These are phyloP conservation scores for Caenorhabditis sp. DNA, from an alignment of 2,888 invertebrate genomes.

Conservation along the genomic window DNA sequence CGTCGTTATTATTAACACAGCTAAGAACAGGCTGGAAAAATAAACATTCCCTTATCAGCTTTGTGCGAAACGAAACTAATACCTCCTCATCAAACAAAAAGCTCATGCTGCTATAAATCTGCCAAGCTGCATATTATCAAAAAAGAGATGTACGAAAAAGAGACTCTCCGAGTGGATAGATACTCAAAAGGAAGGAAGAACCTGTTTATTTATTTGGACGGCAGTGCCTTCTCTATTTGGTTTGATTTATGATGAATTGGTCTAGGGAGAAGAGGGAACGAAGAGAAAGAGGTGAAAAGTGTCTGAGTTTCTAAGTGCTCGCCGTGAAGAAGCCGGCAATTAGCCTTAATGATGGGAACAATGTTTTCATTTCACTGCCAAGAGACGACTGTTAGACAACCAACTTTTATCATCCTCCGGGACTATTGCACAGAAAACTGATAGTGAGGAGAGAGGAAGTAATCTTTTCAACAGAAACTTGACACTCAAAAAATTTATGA, in stretches of 20 bases:
- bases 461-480: too few relatives aligned
- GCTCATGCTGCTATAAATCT: constrained; percentile 45
- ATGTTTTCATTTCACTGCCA: constrained; percentile 27
- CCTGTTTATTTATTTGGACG: constrained; percentile 35
- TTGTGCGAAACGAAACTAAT: not conserved
- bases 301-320: not conserved
- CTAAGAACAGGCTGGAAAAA: not conserved
- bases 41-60: constrained; percentile 11
- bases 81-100: not conserved
- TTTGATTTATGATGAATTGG: constrained; percentile 17
- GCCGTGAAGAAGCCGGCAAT: constrained; percentile 20
- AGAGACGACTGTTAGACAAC: constrained; percentile 26
- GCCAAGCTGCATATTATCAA: constrained; percentile 12
- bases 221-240: constrained; percentile 14
- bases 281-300: constrained; percentile 1
- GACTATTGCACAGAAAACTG: too few relatives aligned
- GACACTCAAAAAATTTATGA: too few relatives aligned
- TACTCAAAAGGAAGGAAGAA: constrained; percentile 32
- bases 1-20: not conserved
- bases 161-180: constrained; percentile 22
- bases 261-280: not conserved
- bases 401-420: too few relatives aligned
- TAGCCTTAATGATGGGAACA: constrained; percentile 27
- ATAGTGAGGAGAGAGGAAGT: too few relatives aligned
- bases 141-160: constrained; percentile 6